Base-by-base conservation (phyloP, 2,113 vertebrate genomes). In the Aix galericulata region DNA sequence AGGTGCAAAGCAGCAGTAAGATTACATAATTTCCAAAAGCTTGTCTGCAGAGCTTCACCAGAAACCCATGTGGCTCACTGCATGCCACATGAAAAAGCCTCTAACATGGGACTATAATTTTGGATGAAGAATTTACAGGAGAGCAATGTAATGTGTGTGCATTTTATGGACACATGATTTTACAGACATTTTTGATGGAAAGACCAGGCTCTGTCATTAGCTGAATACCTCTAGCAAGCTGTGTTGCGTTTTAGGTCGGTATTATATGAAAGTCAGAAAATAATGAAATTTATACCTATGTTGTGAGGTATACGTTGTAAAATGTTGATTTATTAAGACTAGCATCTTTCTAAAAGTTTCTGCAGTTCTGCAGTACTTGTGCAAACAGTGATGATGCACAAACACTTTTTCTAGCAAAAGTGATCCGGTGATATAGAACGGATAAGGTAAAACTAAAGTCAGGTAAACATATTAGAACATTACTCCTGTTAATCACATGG, bases 11-110 rank as follows among this genome's bases (percentile, higher is more conserved):
- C 31, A 78, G 34, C 29, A 81, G 55, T 75, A 46, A 89, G 67
- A 13, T 68, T 80, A 4, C 13, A 13, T 48, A 46, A 55, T 46
- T 89, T 86, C 44, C 16, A 60, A 56, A 72, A 50, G 3, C 46
- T 93, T 66, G 13, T 63, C 82, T 88, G 67, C 32, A 84, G 68
- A 80, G 42, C 64, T 68, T 94, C 66, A 78, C 31, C 17, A 86
- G 40, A 82, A 89, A 55, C 53, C 64, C 52, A 29, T 27, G 26
- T 14, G 63, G 20, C 18, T 74, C 36, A 31, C 29, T 67, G 29
- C 8, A 80, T 22, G 32, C 55, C 36, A 71, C 55, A 79, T 75
- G 38, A 75, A 72, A 97, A 85, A 69, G 9, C 17, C 59, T 38
- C 32, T 63, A 58, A 38, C 40, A 32, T 22, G 42, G 44, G 13